phyloP scores from a whole-genome alignment of 2,888 invertebrate genomes.

The Tipula unca region DNA sequence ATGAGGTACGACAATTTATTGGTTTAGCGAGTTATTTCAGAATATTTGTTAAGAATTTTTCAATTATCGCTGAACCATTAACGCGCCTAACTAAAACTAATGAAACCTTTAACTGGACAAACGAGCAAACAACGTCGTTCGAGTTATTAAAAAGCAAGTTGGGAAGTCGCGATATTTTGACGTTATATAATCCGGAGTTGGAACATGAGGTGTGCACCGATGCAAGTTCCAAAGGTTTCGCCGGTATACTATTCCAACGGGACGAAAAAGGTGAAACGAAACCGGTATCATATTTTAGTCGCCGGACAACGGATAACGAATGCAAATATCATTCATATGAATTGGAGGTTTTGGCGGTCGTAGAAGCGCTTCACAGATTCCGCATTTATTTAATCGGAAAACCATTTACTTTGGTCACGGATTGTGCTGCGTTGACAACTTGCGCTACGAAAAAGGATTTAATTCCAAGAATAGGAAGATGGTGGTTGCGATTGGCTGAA shows the following conservation, averaged over 20 bases:
- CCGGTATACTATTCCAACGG: slow-evolving; percentile 27
- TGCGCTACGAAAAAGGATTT: too few relatives aligned
- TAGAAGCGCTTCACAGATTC: background rate
- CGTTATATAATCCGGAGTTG: too few relatives aligned
- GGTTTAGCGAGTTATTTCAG: slow-evolving; percentile 27
- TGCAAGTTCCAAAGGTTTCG: slow-evolving; percentile 28
- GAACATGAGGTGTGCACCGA: slow-evolving; percentile 29
- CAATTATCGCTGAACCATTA: slow-evolving; percentile 9
- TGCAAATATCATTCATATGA: background rate
- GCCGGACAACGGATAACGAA: too few relatives aligned
- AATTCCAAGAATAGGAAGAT: too few relatives aligned
- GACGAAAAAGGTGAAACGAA: background rate
- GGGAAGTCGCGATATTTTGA: too few relatives aligned
- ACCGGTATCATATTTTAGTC: background rate
- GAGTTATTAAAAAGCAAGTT: too few relatives aligned
- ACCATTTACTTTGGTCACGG: too few relatives aligned
- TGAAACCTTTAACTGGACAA: background rate
- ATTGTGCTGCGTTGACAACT: too few relatives aligned
- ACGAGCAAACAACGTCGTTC: slow-evolving; percentile 24
- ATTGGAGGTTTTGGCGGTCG: background rate
- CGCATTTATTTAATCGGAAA: background rate
- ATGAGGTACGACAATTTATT: slow-evolving; percentile 28
- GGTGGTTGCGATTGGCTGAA: too few relatives aligned
- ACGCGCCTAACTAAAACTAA: slow-evolving; percentile 15
- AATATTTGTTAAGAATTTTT: slow-evolving; percentile 21